Base-by-base conservation (phyloP, 2,113 vertebrate species). In the Semicossyphus pulcher region DNA sequence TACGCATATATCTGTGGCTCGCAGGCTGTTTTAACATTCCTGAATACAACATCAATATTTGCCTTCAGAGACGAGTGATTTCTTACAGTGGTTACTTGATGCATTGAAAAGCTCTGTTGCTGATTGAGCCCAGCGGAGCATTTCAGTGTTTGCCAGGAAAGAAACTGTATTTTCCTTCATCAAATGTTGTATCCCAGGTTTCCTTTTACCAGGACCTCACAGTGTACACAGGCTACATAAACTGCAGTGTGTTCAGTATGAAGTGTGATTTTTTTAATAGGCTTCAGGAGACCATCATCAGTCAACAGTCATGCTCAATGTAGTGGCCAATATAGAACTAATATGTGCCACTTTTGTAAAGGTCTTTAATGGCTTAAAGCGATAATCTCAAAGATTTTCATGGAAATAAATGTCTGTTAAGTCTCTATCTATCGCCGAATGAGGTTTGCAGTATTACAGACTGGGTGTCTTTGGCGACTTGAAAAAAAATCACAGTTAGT, bases 1-100 rank as follows among this genome's bases (percentile, higher is more conserved):
- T 21, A 25, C 8, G 5, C 28, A 56, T 51, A 70, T 21, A 34
- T 37, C 72, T 68, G 11, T 80, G 72, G 41, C 63, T 78, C 73
- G 64, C 14, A 41, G 52, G 51, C 37, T 53, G 42, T 28, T 52
- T 31, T 41, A 60, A 52, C 10, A 18, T 48, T 47, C 45, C 66
- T 57, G 34, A 64, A 59, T 60, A 64, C 26, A 70, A 29, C 15
- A 32, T 65, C 57, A 61, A 68, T 53, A 23, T 54, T 71, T 45
- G 29, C 53, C 7, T 9, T 48, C 44, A 31, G 36, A 29, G 31
- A n/a, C 5, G 41, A 53, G 65, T 31, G 45, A 49, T 54, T 58
- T 44, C 10, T 54, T 48, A 2, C 45, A n/a, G 12, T 26, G 57
- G 42, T 73, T 36, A 49, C 68, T 61, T 65, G 39, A 63, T 82